Evolutionary conservation across 2,113 vertebrate genomes (phyloP).

Genomic region (Lasiurus borealis): DNA sequence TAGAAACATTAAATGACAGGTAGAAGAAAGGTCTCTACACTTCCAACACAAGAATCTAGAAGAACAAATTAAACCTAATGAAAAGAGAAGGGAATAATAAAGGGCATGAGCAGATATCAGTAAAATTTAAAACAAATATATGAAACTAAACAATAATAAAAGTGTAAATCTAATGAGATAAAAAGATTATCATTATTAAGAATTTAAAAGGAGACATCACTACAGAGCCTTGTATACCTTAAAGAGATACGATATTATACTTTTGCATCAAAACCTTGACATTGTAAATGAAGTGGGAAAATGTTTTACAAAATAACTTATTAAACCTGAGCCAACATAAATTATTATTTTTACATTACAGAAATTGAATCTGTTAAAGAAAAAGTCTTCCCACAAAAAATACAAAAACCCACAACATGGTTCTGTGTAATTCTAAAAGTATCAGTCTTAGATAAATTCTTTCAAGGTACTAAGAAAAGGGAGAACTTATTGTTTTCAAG

Average conservation of each 20-base stretch:
- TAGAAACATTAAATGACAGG: not conserved
- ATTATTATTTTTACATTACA: not conserved
- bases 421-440: not conserved
- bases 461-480: not conserved
- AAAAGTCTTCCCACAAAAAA: not conserved
- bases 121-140: not conserved
- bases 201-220: not conserved
- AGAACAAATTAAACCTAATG: not conserved
- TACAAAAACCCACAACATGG: too few species aligned
- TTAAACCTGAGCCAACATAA: not conserved
- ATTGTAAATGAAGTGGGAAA: not conserved
- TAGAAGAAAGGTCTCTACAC: not conserved
- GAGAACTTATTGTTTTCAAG: not conserved
- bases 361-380: not conserved
- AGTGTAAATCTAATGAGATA: not conserved
- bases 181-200: not conserved
- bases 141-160: not conserved
- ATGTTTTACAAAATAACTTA: not conserved
- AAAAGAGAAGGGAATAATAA: not conserved
- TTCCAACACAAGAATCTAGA: not conserved
- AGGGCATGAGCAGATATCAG: not conserved
- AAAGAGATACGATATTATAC: not conserved
- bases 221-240: not conserved
- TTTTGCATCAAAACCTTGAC: not conserved
- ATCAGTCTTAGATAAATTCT: not conserved